These are phyloP conservation scores for Acromyrmex heyeri DNA, from an alignment of 1,140 invertebrate species.

Conservation along the genomic window DNA sequence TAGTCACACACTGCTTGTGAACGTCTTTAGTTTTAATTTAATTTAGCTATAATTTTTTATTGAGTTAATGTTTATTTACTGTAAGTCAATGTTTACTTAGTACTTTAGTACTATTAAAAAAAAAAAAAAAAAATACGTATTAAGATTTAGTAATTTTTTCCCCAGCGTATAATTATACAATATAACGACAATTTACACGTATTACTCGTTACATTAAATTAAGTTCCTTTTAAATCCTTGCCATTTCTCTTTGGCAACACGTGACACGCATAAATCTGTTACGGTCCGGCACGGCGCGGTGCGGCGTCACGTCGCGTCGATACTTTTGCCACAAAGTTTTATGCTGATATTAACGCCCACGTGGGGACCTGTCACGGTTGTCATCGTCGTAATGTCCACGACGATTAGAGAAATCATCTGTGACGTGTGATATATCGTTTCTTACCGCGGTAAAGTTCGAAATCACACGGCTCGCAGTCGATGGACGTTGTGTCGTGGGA, in stretches of 20 bases:
- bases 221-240: background rate
- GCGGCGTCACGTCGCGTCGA: background rate
- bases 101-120: too few species aligned
- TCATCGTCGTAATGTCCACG: background rate
- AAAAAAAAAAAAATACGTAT: too few species aligned
- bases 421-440: background rate
- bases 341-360: slow-evolving; percentile 24
- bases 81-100: too few species aligned
- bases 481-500: slow-evolving; percentile 5
- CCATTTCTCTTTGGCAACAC: background rate
- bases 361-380: background rate
- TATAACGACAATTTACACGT: background rate
- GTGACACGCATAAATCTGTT: slow-evolving; percentile 5
- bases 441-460: background rate
- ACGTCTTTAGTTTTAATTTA: too few species aligned
- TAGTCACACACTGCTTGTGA: too few species aligned
- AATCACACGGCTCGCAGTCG: background rate
- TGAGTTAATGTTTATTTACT: too few species aligned
- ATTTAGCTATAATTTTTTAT: too few species aligned
- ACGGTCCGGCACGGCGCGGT: background rate
- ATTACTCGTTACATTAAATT: slow-evolving; percentile 10
- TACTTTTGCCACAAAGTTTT: background rate
- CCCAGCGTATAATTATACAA: background rate
- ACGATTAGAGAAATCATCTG: slow-evolving; percentile 9
- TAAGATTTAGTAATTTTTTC: too few species aligned